phyloP scores from a whole-genome alignment of 2,113 vertebrate genomes.

The Spilogale gracilis region DNA sequence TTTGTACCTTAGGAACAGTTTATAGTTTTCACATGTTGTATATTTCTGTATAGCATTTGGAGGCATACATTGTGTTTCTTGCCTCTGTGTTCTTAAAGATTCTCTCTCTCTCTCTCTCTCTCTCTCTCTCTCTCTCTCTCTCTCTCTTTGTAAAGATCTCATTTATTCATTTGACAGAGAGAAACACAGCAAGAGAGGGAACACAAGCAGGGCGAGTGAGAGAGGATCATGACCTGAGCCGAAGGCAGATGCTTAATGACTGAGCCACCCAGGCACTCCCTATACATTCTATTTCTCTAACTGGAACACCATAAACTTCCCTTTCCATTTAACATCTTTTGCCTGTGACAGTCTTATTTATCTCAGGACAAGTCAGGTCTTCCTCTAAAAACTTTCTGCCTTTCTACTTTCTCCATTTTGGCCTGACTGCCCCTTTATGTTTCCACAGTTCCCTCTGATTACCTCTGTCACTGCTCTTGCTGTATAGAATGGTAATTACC shows the following conservation, averaged over 20 bases:
- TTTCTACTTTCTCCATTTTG: background rate
- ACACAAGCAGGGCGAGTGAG: too few species aligned
- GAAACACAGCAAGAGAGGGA: too few species aligned
- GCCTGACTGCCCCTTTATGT: background rate
- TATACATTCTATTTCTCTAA: constrained; percentile 35
- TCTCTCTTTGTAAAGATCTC: too few species aligned
- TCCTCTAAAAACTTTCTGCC: constrained; percentile 11
- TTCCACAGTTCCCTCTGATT: constrained; percentile 49
- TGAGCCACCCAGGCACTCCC: too few species aligned
- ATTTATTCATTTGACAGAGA: too few species aligned
- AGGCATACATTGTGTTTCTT: constrained; percentile 30
- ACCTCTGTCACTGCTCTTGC: background rate
- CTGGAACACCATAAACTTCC: background rate
- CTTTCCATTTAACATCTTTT: constrained; percentile 22
- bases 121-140: too few species aligned
- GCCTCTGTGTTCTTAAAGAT: constrained; percentile 15
- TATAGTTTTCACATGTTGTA: constrained; percentile 44
- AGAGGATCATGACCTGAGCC: too few species aligned
- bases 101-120: background rate
- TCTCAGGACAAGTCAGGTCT: background rate
- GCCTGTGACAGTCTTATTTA: background rate
- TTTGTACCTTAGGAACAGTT: constrained; percentile 43
- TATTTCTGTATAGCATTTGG: constrained; percentile 51
- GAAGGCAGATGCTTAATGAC: too few species aligned
- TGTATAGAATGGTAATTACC: background rate